Percentiles rank a stretch among this genome's conserved stretches.
Evolutionary conservation across 2,797 vertebrate genomes (phyloP).

Genomic region (Enteromius viviparus): DNA sequence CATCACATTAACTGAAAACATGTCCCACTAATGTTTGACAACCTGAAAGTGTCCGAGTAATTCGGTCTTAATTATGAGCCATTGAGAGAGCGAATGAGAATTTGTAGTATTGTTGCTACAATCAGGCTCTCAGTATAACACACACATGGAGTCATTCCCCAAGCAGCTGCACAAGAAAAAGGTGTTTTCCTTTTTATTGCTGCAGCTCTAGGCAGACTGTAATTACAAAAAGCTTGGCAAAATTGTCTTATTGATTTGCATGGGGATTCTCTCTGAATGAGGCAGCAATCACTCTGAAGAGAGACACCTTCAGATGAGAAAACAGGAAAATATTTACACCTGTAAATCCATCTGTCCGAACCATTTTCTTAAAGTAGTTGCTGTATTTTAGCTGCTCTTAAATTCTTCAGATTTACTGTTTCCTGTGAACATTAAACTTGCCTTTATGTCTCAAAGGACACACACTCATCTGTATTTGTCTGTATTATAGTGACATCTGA

Average conservation of each 20-base stretch:
- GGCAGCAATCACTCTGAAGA: background rate
- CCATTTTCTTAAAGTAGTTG: background rate
- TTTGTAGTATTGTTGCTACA: background rate
- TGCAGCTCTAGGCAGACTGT: background rate
- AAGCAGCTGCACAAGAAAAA: background rate
- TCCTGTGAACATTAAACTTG: background rate
- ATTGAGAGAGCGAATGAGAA: background rate
- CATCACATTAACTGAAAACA: background rate
- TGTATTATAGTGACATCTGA: no score
- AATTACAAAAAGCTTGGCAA: background rate
- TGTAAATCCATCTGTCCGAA: background rate
- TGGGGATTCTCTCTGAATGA: background rate
- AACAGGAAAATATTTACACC: background rate
- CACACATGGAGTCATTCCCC: background rate
- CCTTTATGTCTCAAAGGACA: no score
- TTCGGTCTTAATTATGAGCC: conserved; percentile 8
- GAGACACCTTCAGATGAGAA: background rate
- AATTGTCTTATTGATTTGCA: conserved; percentile 23
- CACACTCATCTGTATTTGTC: no score
- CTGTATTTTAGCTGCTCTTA: background rate
- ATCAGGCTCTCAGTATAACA: background rate
- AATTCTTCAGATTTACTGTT: background rate
- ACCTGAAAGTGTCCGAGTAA: background rate
- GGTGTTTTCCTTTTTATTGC: conserved; percentile 3
- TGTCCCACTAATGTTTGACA: conserved; percentile 1